phyloP scores from a whole-genome alignment of 2,113 vertebrate species.

The Cyprinodon variegatus region DNA sequence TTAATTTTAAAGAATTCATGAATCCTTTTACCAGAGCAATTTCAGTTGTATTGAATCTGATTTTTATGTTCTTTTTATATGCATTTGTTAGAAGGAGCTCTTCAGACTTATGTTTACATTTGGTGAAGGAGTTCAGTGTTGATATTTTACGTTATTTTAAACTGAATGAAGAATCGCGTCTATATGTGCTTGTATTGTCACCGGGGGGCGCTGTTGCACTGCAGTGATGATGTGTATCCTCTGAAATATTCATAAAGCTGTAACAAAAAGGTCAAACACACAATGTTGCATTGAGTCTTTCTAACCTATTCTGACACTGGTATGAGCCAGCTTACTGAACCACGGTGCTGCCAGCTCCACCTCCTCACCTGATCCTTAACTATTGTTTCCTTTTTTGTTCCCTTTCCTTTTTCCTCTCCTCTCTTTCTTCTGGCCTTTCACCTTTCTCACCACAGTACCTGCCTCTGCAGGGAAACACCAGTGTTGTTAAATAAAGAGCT shows the following conservation, averaged over 20 bases:
- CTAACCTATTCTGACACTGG: slow-evolving; percentile 52
- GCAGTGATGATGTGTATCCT: not conserved
- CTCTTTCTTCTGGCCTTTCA: slow-evolving; percentile 18
- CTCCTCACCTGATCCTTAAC: slow-evolving; percentile 69
- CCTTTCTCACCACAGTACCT: slow-evolving; percentile 54
- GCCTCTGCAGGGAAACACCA: slow-evolving; percentile 36
- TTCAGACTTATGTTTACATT: not conserved
- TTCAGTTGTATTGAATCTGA: slow-evolving; percentile 6
- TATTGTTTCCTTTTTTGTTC: slow-evolving; percentile 29
- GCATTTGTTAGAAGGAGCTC: not conserved
- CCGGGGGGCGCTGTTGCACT: slow-evolving; percentile 65
- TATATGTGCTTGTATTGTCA: slow-evolving; percentile 7
- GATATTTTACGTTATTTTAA: not conserved
- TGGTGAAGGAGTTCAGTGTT: not conserved
- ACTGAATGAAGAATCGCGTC: not conserved
- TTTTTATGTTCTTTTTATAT: not conserved
- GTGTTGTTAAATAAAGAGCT: slow-evolving; percentile 44
- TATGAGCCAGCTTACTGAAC: slow-evolving; percentile 41
- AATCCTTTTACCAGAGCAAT: not conserved
- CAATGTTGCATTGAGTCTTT: slow-evolving; percentile 50
- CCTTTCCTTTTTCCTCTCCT: slow-evolving; percentile 9
- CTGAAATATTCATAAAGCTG: slow-evolving; percentile 26
- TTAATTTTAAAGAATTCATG: not conserved
- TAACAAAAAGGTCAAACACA: slow-evolving; percentile 24
- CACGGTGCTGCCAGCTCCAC: slow-evolving; percentile 54